phyloP scores from a whole-genome alignment of 2,113 vertebrate species.

The Paramisgurnus dabryanus region DNA sequence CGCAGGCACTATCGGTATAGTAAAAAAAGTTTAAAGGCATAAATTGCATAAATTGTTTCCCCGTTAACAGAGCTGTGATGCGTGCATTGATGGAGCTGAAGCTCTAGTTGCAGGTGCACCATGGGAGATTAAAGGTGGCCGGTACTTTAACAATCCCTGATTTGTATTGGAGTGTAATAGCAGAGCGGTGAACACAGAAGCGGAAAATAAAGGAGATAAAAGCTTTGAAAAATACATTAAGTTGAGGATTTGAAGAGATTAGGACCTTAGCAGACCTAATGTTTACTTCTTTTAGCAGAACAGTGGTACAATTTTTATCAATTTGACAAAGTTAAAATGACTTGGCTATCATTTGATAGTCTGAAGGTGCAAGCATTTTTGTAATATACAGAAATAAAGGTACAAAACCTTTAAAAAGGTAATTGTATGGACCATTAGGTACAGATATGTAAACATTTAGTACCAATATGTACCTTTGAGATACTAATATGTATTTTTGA shows the following conservation, averaged over 20 bases:
- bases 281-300: too few relatives aligned
- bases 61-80: slow-evolving; percentile 7
- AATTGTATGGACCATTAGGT: too few relatives aligned
- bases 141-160: background rate
- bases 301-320: too few relatives aligned
- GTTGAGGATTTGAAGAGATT: background rate
- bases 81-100: background rate
- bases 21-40: background rate
- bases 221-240: slow-evolving; percentile 1
- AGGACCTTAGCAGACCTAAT: background rate
- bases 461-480: too few relatives aligned
- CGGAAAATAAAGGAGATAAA: slow-evolving; percentile 29
- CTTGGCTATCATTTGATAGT: too few relatives aligned
- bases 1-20: background rate
- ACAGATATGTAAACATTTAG: too few relatives aligned
- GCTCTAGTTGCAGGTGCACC: slow-evolving; percentile 39
- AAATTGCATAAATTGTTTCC: background rate
- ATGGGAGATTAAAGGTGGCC: slow-evolving; percentile 40
- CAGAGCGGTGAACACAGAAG: background rate
- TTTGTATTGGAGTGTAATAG: background rate
- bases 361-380: too few relatives aligned
- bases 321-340: too few relatives aligned
- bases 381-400: too few relatives aligned
- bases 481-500: too few relatives aligned
- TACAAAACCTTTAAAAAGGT: too few relatives aligned